Evolutionary conservation across 2,888 invertebrate genomes (phyloP).

Genomic region (Rugalucina vietnamica): DNA sequence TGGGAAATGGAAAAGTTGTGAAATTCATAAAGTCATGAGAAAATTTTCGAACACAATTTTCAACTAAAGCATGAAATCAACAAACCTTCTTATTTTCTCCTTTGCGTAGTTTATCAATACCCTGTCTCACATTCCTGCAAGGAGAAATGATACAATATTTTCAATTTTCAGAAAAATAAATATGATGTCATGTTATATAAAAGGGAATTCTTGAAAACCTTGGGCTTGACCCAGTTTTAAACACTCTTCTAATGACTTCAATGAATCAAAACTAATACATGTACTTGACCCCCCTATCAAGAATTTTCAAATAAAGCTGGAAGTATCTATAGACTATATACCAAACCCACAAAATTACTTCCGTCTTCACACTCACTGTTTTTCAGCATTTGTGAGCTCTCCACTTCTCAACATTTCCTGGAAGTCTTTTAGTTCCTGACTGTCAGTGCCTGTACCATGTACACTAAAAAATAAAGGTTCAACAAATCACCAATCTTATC

Average conservation of each 20-base stretch:
- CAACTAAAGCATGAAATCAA: background rate
- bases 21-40: background rate
- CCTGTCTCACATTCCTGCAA: constrained; percentile 74
- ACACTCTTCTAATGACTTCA: background rate
- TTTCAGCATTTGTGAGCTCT: constrained; percentile 74
- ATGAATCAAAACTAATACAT: background rate
- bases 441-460: constrained; percentile 77
- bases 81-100: constrained; percentile 78
- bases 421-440: constrained; percentile 77
- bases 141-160: background rate
- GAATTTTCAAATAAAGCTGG: background rate
- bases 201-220: background rate
- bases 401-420: constrained; percentile 77
- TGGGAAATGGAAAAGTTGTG: too few relatives aligned
- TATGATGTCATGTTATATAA: background rate
- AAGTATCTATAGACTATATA: background rate
- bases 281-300: background rate
- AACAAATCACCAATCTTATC: too few relatives aligned
- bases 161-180: background rate
- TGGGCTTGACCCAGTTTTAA: background rate
- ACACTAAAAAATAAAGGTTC: constrained; percentile 75
- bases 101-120: constrained; percentile 75
- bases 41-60: background rate
- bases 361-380: constrained; percentile 72
- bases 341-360: background rate